phyloP scores from a whole-genome alignment of 2,797 vertebrate species.

The Miichthys miiuy region DNA sequence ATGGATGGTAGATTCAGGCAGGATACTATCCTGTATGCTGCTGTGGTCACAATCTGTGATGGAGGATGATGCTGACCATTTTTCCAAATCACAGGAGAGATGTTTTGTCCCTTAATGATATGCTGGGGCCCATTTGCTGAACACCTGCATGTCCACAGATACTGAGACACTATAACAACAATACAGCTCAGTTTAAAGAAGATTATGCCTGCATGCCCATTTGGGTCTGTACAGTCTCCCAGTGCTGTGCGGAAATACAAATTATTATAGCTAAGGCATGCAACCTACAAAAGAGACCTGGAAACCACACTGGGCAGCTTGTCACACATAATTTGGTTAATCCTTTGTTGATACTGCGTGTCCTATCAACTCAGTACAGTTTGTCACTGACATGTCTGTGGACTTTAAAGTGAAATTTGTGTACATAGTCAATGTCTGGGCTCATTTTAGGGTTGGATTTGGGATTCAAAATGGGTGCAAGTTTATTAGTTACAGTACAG shows the following conservation, averaged over 20 bases:
- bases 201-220: not conserved
- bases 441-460: conserved; percentile 28
- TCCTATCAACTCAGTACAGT: conserved; percentile 23
- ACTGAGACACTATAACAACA: not conserved
- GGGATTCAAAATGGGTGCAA: conserved; percentile 2
- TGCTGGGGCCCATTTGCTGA: conserved; percentile 8
- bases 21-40: conserved; percentile 15
- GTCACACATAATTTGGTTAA: conserved; percentile 56
- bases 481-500: not conserved
- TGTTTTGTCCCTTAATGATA: conserved; percentile 7
- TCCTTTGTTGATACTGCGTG: conserved; percentile 39
- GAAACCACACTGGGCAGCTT: conserved; percentile 35
- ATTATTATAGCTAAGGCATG: conserved; percentile 29
- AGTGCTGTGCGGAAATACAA: conserved; percentile 18
- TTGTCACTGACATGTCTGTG: conserved; percentile 11
- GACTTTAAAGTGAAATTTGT: conserved; percentile 22
- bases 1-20: conserved; percentile 37
- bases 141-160: not conserved
- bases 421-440: not conserved
- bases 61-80: not conserved
- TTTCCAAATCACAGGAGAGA: conserved; percentile 30
- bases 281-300: conserved; percentile 37
- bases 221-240: conserved; percentile 7
- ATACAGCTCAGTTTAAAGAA: conserved; percentile 12
- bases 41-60: conserved; percentile 42